Evolutionary conservation across 2,888 invertebrate genomes (phyloP).

Genomic region (Nymphalis urticae): DNA sequence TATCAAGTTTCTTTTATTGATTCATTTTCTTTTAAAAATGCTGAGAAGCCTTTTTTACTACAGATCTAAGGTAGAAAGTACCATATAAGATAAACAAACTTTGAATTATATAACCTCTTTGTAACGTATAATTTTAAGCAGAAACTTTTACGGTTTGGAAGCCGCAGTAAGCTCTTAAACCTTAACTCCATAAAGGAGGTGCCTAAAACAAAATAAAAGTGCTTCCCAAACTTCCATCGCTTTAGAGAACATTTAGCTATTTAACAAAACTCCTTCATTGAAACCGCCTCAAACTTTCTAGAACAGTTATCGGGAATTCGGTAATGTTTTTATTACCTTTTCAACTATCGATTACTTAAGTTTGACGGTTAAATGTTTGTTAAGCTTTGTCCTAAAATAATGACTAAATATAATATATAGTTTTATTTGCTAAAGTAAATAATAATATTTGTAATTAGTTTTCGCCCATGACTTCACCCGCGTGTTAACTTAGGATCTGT

Average conservation of each 20-base stretch:
- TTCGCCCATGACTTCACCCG: no score
- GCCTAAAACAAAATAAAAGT: background rate
- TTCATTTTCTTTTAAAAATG: no score
- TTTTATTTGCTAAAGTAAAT: no score
- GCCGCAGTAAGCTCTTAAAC: background rate
- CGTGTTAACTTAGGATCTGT: no score
- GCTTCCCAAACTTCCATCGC: background rate
- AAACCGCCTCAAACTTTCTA: background rate
- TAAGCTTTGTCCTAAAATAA: background rate
- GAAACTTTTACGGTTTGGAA: background rate
- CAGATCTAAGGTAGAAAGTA: no score
- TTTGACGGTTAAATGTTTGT: background rate
- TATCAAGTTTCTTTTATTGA: no score
- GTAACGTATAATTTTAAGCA: no score
- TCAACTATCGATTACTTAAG: background rate
- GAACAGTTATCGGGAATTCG: conserved; percentile 5
- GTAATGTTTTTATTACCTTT: background rate
- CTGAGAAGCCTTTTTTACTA: no score
- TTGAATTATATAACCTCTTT: no score
- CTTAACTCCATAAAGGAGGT: background rate
- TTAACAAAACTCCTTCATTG: background rate
- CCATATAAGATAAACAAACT: no score
- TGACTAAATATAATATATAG: background rate
- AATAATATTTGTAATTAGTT: no score
- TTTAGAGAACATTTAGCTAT: conserved; percentile 1